Conservation (phyloP, 2,888 invertebrate genomes). For the Sylvicola cinctus region DNA sequence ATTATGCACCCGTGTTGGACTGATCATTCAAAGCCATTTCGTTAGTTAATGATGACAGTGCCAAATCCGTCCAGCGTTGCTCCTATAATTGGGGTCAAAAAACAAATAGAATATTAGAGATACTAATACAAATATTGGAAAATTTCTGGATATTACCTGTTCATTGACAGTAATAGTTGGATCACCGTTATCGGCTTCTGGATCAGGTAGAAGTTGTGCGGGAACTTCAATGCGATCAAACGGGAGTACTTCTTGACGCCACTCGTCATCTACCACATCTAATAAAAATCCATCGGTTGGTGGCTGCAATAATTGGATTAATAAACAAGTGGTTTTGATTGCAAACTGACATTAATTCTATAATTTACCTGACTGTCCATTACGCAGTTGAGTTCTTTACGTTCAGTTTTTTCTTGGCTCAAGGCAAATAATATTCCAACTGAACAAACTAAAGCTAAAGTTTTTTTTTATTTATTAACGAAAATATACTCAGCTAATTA, state of each 20-base stretch:
- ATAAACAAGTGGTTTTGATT: no score
- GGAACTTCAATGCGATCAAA: constrained; percentile 75
- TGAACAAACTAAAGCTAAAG: no score
- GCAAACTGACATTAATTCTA: no score
- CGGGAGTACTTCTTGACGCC: constrained; percentile 67
- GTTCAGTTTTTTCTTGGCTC: no score
- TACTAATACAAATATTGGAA: neutral
- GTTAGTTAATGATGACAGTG: constrained; percentile 16
- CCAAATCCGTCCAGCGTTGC: constrained; percentile 40
- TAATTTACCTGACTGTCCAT: no score
- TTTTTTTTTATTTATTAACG: no score
- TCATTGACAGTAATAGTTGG: constrained; percentile 76
- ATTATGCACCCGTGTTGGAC: no score
- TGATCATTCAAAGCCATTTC: no score
- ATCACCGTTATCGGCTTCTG: constrained; percentile 81
- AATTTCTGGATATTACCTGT: constrained; percentile 35
- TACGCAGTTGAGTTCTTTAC: no score
- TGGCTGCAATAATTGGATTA: constrained; percentile 11
- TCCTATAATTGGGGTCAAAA: constrained; percentile 26
- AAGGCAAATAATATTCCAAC: no score
- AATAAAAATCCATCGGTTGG: constrained; percentile 23
- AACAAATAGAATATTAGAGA: neutral
- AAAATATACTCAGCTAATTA: no score
- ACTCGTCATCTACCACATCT: constrained; percentile 48
- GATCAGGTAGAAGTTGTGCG: constrained; percentile 71